Percentiles rank a stretch among this genome's conserved stretches.
Evolutionary conservation across 2,888 invertebrate species (phyloP).

Genomic region (Tinea semifulvella): DNA sequence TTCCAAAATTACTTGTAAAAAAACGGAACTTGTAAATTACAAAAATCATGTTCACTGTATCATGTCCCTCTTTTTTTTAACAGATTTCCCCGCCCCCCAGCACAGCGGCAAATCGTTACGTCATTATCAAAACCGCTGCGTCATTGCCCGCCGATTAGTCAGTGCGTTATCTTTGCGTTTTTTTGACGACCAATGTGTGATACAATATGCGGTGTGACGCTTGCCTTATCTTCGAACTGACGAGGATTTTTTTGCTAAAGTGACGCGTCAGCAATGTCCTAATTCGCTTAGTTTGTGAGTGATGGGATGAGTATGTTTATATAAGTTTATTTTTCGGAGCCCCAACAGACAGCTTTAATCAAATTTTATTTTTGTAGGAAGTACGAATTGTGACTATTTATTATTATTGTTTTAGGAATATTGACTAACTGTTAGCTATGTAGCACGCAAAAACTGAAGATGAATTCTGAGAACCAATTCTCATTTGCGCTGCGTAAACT

Average conservation of each 20-base stretch:
- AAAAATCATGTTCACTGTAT: background rate
- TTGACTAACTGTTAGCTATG: too few relatives aligned
- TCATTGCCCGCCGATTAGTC: constrained; percentile 61
- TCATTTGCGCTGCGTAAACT: too few relatives aligned
- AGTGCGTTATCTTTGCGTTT: constrained; percentile 4
- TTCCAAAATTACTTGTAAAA: too few relatives aligned
- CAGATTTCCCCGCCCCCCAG: constrained; percentile 7
- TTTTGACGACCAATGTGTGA: constrained; percentile 1
- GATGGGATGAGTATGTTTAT: background rate
- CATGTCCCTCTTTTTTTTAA: background rate
- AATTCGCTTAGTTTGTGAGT: too few relatives aligned
- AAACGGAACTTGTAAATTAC: too few relatives aligned
- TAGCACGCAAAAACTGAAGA: too few relatives aligned
- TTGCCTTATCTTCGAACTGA: background rate
- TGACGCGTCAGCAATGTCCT: background rate
- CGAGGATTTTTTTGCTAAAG: background rate
- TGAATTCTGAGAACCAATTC: too few relatives aligned
- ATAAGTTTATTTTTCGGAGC: too few relatives aligned
- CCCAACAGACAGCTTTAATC: too few relatives aligned
- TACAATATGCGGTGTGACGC: constrained; percentile 10
- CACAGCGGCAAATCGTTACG: constrained; percentile 22
- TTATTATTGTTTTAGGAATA: too few relatives aligned
- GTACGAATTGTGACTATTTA: too few relatives aligned
- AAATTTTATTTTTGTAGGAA: too few relatives aligned
- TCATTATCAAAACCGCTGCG: constrained; percentile 53